Conservation (phyloP, 2,888 invertebrate species). For the Odontomyia ornata region DNA sequence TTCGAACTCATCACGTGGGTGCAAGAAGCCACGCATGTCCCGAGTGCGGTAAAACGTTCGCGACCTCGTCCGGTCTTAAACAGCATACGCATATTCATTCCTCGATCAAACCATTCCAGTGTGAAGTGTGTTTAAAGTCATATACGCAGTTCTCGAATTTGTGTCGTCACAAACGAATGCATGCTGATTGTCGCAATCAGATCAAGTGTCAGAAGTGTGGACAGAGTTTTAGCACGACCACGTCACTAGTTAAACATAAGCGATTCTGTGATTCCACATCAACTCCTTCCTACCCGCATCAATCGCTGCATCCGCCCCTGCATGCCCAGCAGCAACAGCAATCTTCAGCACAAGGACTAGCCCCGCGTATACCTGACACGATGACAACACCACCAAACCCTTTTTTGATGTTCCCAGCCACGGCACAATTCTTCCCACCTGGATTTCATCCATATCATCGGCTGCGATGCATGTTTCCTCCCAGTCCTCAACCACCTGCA, state of each 20-base stretch:
- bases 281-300: conserved; percentile 55
- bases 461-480: conserved; percentile 68
- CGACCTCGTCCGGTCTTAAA: conserved; percentile 96
- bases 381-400: conserved; percentile 69
- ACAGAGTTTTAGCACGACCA: conserved; percentile 90
- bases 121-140: conserved; percentile 96
- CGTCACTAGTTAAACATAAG: conserved; percentile 94
- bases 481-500: conserved; percentile 63
- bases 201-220: conserved; percentile 95
- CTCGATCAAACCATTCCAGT: conserved; percentile 96
- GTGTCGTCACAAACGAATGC: conserved; percentile 99
- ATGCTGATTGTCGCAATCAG: conserved; percentile 92
- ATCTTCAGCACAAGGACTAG: conserved; percentile 54
- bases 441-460: conserved; percentile 71
- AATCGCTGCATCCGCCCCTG: conserved; percentile 44
- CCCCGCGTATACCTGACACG: conserved; percentile 56
- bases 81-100: conserved; percentile 99
- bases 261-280: conserved; percentile 90
- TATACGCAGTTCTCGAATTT: conserved; percentile 99
- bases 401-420: conserved; percentile 77
- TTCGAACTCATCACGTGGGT: conserved; percentile 93
- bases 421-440: conserved; percentile 72
- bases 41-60: conserved; percentile 99
- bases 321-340: conserved; percentile 60
- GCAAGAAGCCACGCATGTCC: conserved; percentile 96